A percentile compares a stretch with the other conserved stretches of the same genome.
phyloP scores from a whole-genome alignment of 2,113 vertebrate species.

The Mesoclemmys tuberculata region DNA sequence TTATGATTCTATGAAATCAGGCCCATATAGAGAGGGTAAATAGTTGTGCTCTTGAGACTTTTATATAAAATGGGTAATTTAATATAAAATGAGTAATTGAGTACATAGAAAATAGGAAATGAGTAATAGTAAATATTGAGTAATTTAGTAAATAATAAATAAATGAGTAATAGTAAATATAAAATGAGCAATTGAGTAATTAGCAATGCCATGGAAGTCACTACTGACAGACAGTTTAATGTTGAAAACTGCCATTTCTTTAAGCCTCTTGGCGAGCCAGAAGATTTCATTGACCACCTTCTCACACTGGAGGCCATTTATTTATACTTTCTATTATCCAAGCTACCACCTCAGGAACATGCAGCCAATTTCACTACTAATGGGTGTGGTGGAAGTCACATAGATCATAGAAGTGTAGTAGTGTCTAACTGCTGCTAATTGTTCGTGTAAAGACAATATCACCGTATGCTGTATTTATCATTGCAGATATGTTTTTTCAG shows the following conservation, averaged over 20 bases:
- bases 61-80: background rate
- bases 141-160: no score
- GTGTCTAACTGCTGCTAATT: background rate
- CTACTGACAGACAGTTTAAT: background rate
- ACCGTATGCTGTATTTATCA: background rate
- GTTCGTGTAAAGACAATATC: accelerated
- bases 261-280: background rate
- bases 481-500: background rate
- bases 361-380: background rate
- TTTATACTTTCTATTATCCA: background rate
- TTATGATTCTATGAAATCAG: background rate
- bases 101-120: no score
- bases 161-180: no score
- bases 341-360: background rate
- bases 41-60: background rate
- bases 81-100: no score
- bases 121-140: no score
- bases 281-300: background rate
- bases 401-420: background rate
- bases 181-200: background rate
- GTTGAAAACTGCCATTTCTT: background rate
- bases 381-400: background rate
- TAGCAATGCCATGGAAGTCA: background rate
- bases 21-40: background rate
- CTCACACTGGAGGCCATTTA: accelerated